Conservation (phyloP, 2,113 vertebrate species). For the Oreocharis arfaki region DNA sequence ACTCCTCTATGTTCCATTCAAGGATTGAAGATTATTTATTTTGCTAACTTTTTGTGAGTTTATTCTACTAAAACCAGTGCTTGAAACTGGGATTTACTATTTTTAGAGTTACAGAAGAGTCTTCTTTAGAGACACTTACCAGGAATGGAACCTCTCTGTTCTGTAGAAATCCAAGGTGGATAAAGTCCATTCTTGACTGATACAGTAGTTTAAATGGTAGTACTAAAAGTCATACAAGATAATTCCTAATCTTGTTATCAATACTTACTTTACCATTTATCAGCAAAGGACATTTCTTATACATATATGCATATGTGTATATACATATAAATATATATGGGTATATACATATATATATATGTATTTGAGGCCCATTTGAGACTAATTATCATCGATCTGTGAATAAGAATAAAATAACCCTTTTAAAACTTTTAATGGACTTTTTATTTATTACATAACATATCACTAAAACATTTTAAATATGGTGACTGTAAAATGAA, state of each 20-base stretch:
- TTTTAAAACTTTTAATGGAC: neutral
- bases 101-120: neutral
- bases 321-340: too few relatives aligned
- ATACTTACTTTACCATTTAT: neutral
- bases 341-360: too few relatives aligned
- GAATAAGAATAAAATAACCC: neutral
- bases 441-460: neutral
- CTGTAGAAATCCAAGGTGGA: neutral
- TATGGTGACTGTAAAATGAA: neutral
- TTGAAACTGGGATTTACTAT: neutral
- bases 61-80: neutral
- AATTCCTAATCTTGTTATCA: neutral
- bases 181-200: neutral
- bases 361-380: neutral
- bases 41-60: neutral
- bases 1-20: neutral
- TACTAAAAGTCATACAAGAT: neutral
- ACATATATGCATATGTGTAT: accelerated
- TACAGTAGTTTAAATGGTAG: neutral
- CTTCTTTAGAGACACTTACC: neutral
- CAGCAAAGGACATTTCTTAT: neutral
- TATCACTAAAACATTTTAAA: neutral
- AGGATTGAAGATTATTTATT: neutral
- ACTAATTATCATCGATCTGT: neutral
- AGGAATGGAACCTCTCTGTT: neutral